Base-by-base conservation (phyloP, 2,888 invertebrate species). In the Athalia cordata region DNA sequence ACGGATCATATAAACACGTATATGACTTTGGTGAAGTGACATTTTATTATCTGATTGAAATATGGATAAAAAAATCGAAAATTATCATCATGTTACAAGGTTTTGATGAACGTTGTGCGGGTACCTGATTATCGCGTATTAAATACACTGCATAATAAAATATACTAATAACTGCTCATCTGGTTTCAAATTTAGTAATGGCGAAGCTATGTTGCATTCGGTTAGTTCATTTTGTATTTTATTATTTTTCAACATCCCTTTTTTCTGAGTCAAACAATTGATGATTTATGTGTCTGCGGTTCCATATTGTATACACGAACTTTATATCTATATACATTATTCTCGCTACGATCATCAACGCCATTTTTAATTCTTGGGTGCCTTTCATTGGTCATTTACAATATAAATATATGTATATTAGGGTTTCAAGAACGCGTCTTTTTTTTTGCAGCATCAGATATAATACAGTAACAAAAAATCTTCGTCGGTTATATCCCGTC, bases 251-350 rank as follows among this genome's bases (percentile, higher is more conserved):
- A 59, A 47, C 11, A 43, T 52, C 64, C 29, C 29, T 5, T 64
- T 64, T 75, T 64, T 75, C 50, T 61, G 5, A 7, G 50, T 9
- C 75, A 11, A 75, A 64, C 55, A 75, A 75, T 75, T 50, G 62
- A 62, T 62, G 75, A 75, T 75, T 75, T 62, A 75, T 75, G 75
- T 52, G 75, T 75, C 75, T 75, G 75, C 62, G 64, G 75, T 75
- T 75, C 62, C 29, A 29, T 29, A 29, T 29, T 29, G 29, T 29
- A 29, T 29, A 29, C 29, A 29, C 29, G 29, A 29, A 29, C 29
- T 61, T 75, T 75, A 50, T 59, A 47, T 59, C 47, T 59, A 59
- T 43, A 50, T 43, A 47, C 13, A 15, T 11, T 29, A 52, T 52
- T 52, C 55, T 29, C 29, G 68, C 55, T 5, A 11, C 29, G 11